Evolutionary conservation across 2,797 vertebrate genomes (phyloP).

Genomic region (Paguma larvata): DNA sequence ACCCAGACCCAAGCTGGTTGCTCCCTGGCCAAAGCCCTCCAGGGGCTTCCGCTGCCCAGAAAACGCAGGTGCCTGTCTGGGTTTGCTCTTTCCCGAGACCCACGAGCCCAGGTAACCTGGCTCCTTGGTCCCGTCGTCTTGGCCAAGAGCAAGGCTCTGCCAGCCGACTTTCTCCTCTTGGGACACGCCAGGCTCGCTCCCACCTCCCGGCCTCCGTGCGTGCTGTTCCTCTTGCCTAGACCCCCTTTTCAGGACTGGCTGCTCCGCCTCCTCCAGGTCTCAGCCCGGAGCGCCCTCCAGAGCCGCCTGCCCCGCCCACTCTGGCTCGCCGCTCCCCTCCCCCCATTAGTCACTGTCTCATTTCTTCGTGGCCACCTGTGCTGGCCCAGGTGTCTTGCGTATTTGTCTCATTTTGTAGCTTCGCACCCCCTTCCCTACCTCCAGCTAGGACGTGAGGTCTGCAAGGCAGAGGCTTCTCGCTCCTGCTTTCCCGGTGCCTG

Average conservation of each 20-base stretch:
- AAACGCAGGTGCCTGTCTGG: no score
- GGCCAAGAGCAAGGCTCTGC: neutral
- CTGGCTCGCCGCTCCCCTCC: neutral
- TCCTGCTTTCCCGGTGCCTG: neutral
- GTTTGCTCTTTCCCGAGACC: neutral
- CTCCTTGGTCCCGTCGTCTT: neutral
- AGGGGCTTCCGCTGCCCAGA: neutral
- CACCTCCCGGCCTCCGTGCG: fast-evolving
- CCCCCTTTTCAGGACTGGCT: neutral
- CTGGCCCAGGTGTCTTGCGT: no score
- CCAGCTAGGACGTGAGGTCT: neutral
- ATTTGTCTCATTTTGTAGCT: neutral
- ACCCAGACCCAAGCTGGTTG: neutral
- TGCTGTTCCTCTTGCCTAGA: neutral
- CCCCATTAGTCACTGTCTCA: neutral
- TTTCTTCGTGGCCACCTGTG: neutral
- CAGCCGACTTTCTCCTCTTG: neutral
- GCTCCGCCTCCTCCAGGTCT: neutral
- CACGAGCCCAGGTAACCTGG: neutral
- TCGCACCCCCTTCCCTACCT: fast-evolving
- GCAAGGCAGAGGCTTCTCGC: no score
- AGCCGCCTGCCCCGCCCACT: fast-evolving
- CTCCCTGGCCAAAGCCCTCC: no score
- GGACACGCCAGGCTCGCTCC: neutral
- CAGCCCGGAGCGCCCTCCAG: neutral